Percentiles rank a stretch among this genome's conserved stretches.
Conservation (phyloP, 2,113 vertebrate species). For the Alouatta palliata region DNA sequence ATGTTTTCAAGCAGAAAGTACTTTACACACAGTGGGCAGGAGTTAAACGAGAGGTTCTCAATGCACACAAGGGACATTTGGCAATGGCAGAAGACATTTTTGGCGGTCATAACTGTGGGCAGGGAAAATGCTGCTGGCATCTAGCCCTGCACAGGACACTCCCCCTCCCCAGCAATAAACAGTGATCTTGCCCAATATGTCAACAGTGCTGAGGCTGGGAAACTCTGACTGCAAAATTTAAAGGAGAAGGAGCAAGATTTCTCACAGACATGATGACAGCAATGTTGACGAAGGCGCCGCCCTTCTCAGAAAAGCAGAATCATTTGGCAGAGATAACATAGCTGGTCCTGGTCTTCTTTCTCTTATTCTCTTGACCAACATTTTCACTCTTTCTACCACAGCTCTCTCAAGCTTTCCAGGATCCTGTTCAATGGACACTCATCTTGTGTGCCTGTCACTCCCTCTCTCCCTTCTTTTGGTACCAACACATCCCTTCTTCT, state of each 20-base stretch:
- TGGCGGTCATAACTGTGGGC: not conserved
- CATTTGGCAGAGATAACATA: rapidly evolving
- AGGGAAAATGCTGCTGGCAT: rapidly evolving
- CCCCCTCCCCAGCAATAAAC: not conserved
- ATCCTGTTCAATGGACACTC: not conserved
- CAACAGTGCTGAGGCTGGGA: not conserved
- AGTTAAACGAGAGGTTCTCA: not conserved
- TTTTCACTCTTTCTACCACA: not conserved
- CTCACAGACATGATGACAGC: rapidly evolving
- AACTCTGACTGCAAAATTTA: not conserved
- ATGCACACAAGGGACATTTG: not conserved
- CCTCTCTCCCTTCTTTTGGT: not conserved
- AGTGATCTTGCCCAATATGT: not conserved
- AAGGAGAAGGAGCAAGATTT: not conserved
- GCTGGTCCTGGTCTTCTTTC: not conserved
- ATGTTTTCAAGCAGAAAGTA: not conserved
- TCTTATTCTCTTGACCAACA: too few species aligned
- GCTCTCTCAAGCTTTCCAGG: not conserved
- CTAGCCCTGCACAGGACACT: not conserved
- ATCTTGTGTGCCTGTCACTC: too few species aligned
- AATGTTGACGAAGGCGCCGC: not conserved
- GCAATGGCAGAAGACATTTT: not conserved
- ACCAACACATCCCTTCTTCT: not conserved
- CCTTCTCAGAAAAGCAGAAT: not conserved
- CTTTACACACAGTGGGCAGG: not conserved